Base-by-base conservation (phyloP, 2,888 invertebrate genomes). In the Drosophila affinis region DNA sequence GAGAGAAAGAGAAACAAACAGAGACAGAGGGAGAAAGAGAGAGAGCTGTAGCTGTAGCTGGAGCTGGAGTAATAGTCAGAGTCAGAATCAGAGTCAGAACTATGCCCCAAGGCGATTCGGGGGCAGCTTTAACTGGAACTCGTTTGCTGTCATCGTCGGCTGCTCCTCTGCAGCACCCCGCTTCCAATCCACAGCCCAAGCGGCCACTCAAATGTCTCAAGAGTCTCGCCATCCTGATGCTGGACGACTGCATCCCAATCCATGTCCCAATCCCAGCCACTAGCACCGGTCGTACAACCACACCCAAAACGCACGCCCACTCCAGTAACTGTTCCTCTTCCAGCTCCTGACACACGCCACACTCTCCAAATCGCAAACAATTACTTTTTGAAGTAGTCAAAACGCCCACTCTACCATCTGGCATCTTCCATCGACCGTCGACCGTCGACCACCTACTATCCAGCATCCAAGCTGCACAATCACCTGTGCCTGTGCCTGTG, bases 331-430 rank as follows among this genome's bases (percentile, higher is more conserved):
- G 29, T 51, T 49, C 9, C 47, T 54, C 48, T 63, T 68, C 48
- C 64, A 64, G 70, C 27, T 67, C 62, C 80, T 73, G 72, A 65
- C 83, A 74, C 60, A 87, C 62, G 58, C 81, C 82, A 72, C 86
- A 79, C 89, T 87, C 89, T 83, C 59, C 78, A 83, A 85, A 85
- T 89, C 89, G 89, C 89, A 85, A 89, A 85, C 89, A 85, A 85
- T 85, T 85, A 89, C 89, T 86, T 89, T 89, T 80, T 85, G 70
- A 86, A 89, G 89, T 88, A 88, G 76, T 81, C 68, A 71, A 68
- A 72, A 60, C 51, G 54, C 51, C 9, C 27, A 51, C 49, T 47
- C 34, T 14, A 12, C 53, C 14, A 14, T n/a, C 10, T 9, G 27
- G 53, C 59, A 69, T 47, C 67, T 46, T n/a, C 46, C 46, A 10